Base-by-base conservation (phyloP, 2,888 invertebrate species). In the Epinotia nisella region DNA sequence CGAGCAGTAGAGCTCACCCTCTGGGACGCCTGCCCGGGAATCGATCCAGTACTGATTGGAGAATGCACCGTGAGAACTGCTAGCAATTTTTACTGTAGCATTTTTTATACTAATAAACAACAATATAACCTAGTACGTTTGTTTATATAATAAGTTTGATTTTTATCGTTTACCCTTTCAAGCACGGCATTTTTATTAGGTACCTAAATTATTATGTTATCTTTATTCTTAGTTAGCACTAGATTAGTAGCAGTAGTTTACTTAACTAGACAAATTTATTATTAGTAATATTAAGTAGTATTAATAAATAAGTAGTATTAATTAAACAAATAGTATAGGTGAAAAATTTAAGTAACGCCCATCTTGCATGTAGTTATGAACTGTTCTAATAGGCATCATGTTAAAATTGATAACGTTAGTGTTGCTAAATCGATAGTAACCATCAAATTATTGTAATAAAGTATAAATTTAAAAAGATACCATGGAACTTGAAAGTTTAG, bases 11-110 rank as follows among this genome's bases (percentile, higher is more conserved):
- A 98, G 84, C 96, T 98, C 19, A 97, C 97, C 17, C 94, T 98
- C 15, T 98, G 98, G 98, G 98, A 98, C 85, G 95, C 96, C 77
- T 96, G 96, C 79, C 97, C 97, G 0, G 97, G 97, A 79, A 96
- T 96, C 70, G 97, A 97, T 79, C 96, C 96, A 71, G 95, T 96
- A 67, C 96, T 97, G 78, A 94, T 98, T 29, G 97, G 97, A 83
- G 97, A 97, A 87, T 97, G 96, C 88, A 96, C 95, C 61, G 96
- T 95, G 80, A 86, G 88, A 11, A n/a, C 24, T 17, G 19, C 29
- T 35, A 56, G 62, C 17, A 19, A 41, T 56, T 60, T 49, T 53
- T 51, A 15, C n/a, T 53, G 7, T 24, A 35, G 64, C 24, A 15
- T 10, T 7, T 15, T 62, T 65, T 60, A 24, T 39, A n/a, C 1